These are phyloP conservation scores for Seira ritae DNA, from an alignment of 2,888 invertebrate species.

Conservation along the genomic window DNA sequence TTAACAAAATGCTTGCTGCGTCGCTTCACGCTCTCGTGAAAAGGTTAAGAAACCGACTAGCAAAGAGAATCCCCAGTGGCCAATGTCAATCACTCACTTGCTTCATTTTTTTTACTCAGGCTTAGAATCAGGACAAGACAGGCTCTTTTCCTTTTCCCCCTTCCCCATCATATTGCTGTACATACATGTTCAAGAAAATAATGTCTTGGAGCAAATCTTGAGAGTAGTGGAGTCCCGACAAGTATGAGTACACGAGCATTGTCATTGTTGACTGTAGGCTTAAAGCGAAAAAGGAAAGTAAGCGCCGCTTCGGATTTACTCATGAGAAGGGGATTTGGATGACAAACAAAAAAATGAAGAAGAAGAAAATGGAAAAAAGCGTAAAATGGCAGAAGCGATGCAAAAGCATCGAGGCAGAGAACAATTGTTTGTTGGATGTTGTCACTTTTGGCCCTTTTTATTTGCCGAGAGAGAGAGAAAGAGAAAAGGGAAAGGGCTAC, in stretches of 20 bases:
- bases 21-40: not conserved
- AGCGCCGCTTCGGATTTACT: conserved; percentile 1
- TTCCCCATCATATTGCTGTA: no score
- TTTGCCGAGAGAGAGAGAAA: not conserved
- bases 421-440: not conserved
- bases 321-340: not conserved
- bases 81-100: conserved; percentile 33
- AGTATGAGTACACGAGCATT: not conserved
- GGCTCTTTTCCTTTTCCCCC: not conserved
- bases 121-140: conserved; percentile 8
- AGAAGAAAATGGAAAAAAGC: not conserved
- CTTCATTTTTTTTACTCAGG: not conserved
- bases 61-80: conserved; percentile 28
- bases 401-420: not conserved
- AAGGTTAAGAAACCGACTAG: not conserved
- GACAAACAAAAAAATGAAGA: not conserved
- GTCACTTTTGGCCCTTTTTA: not conserved
- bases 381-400: not conserved
- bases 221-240: no score
- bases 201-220: not conserved
- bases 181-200: not conserved
- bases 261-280: not conserved
- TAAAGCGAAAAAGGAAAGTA: not conserved
- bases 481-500: not conserved
- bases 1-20: not conserved